Percentiles rank a stretch among this genome's conserved stretches.
phyloP scores from a whole-genome alignment of 2,113 vertebrate genomes.

The Bufo gargarizans region DNA sequence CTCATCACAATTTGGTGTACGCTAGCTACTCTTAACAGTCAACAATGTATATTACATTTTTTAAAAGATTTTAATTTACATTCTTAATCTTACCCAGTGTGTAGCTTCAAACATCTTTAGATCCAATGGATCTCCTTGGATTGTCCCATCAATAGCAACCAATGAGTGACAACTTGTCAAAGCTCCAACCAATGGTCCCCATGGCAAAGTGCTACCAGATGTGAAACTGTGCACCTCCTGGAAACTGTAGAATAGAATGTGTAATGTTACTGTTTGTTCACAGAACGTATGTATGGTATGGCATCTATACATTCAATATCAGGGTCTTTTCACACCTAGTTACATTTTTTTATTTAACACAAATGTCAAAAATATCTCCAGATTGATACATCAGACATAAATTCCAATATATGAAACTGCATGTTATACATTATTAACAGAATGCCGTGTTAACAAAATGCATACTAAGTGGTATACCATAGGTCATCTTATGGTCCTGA shows the following conservation, averaged over 20 bases:
- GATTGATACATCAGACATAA: too few species aligned
- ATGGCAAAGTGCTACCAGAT: slow-evolving; percentile 58
- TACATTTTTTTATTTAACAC: too few species aligned
- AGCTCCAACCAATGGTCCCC: slow-evolving; percentile 64
- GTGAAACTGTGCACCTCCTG: slow-evolving; percentile 63
- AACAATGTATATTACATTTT: neutral
- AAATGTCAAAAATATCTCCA: too few species aligned
- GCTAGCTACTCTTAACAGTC: neutral
- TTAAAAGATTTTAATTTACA: neutral
- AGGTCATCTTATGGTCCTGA: too few species aligned
- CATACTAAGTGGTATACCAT: too few species aligned
- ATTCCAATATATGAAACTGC: too few species aligned
- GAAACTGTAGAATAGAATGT: slow-evolving; percentile 60
- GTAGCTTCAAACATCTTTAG: slow-evolving; percentile 74
- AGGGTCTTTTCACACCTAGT: too few species aligned
- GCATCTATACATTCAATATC: too few species aligned
- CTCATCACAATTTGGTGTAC: too few species aligned
- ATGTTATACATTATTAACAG: too few species aligned
- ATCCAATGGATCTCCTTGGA: slow-evolving; percentile 72
- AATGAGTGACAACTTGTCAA: slow-evolving; percentile 70
- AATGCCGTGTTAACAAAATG: too few species aligned
- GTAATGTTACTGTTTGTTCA: neutral
- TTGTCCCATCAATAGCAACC: slow-evolving; percentile 65
- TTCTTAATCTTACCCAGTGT: slow-evolving; percentile 66
- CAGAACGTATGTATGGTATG: too few species aligned